Base-by-base conservation (phyloP, 2,797 vertebrate species). In the Siniperca undulata region DNA sequence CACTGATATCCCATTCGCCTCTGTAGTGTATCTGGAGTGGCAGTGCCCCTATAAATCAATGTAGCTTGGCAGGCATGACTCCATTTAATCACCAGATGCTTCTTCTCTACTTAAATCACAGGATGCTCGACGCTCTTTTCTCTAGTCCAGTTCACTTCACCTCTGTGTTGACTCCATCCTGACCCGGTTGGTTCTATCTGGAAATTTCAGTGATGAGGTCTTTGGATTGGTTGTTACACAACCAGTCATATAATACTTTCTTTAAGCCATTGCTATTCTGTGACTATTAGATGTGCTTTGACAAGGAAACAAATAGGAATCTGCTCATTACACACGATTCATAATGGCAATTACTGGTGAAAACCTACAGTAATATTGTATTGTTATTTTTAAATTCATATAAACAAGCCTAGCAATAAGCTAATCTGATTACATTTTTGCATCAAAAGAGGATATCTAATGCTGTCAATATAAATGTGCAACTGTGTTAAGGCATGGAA, bases 241-340 rank as follows among this genome's bases (percentile, higher is more conserved):
- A 80, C 46, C 44, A 80, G 5, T 83, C 77, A 77, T 20, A 42
- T 74, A 83, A 83, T 20, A 55, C 0, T 27, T 27, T 44, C 17
- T 77, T 72, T 5, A 62, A 56, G 61, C 38, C 1, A 16, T 5
- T 67, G 48, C 19, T 46, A 73, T 17, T 76, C 24, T 70, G 10
- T 66, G 20, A 40, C n/a, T 3, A 40, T 38, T 58, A 30, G 3
- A 46, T 46, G 16, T 72, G 50, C 19, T 42, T 20, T 30, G 22
- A 16, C 9, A 11, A 56, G n/a, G 19, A 70, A 68, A 64, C 3
- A 36, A 34, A 61, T 12, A 2, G 14, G 11, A 36, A 42, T 38
- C 7, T 0, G 1, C 5, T 61, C 1, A 27, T 27, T 60, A 60
- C 1, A 22, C 9, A n/a, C 7, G 7, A 52, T 58, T 36, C 2